Evolutionary conservation across 2,888 invertebrate species (phyloP), one percentile per base, ranked within the genome.

Genomic region (Papilio gigon): DNA sequence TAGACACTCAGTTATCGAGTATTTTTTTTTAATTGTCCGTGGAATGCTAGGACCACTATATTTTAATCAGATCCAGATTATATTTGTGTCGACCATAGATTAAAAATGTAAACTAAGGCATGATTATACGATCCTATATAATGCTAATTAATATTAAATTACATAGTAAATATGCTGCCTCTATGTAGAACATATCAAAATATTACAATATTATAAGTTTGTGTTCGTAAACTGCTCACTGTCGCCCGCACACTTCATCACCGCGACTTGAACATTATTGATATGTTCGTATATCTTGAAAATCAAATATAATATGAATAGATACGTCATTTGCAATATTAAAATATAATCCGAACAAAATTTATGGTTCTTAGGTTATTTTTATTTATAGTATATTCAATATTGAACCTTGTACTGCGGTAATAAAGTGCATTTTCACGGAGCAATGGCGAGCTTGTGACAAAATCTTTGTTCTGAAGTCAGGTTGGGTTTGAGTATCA

Each of bases 141-240:
- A 44, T 40, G 44, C 12, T 56, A 77, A 79, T 75, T n/a, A n/a
- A n/a, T 73, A 72, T 72, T 77, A 83, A 78, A 81, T 82, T 69
- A 65, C 80, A 87, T 88, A 88, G 89, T 88, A 89, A 73, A 73
- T 73, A 74, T 82, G 85, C 86, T 86, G 87, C 86, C 86, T 88
- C 87, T 90, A 89, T 89, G 87, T 89, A 90, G 87, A 89, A 86
- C 84, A 84, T 90, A 87, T 87, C 88, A 90, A 90, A 90, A 90
- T 90, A 87, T 86, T 83, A 89, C 79, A 85, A 80, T 81, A 88
- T 84, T 89, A 86, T 87, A 84, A 78, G 77, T 82, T 80, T 81
- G 80, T 77, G 74, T 74, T 76, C 72, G 79, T 73, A 58, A 72
- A 75, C 78, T 60, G 53, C 60, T 27, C 37, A 50, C 42, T 25